phyloP scores from a whole-genome alignment of 2,888 invertebrate genomes.

The Desoria tigrina region DNA sequence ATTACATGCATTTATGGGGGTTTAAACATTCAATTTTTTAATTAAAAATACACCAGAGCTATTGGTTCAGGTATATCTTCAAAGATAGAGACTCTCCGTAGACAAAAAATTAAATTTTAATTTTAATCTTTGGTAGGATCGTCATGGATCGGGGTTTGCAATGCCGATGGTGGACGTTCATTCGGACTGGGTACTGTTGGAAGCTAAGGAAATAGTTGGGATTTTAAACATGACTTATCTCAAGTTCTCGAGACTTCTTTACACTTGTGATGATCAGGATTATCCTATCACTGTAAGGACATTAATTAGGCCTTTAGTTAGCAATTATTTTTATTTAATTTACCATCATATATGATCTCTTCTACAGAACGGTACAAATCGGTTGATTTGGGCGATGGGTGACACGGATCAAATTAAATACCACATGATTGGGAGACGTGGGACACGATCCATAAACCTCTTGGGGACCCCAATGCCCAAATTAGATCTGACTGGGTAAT shows the following conservation, averaged over 20 bases:
- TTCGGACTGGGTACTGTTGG: slow-evolving; percentile 8
- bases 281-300: slow-evolving; percentile 2
- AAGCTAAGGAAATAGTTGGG: neutral
- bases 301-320: neutral
- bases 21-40: too few relatives aligned
- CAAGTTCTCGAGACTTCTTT: slow-evolving; percentile 3
- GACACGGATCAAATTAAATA: slow-evolving; percentile 1
- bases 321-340: neutral
- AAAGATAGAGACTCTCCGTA: too few relatives aligned
- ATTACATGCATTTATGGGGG: too few relatives aligned
- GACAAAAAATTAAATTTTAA: too few relatives aligned
- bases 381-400: slow-evolving; percentile 26
- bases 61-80: too few relatives aligned
- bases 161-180: slow-evolving; percentile 4
- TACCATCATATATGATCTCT: too few relatives aligned
- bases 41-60: too few relatives aligned
- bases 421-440: slow-evolving; percentile 5
- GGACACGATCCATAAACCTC: slow-evolving; percentile 15
- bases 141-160: neutral
- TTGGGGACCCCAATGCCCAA: slow-evolving; percentile 5
- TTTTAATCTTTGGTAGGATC: too few relatives aligned
- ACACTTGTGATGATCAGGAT: slow-evolving; percentile 16
- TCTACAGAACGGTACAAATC: slow-evolving; percentile 18
- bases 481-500: neutral
- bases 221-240: slow-evolving; percentile 12